Percentiles rank a stretch among this genome's conserved stretches.
phyloP scores from a whole-genome alignment of 2,797 vertebrate species.

The Spondyliosoma cantharus region DNA sequence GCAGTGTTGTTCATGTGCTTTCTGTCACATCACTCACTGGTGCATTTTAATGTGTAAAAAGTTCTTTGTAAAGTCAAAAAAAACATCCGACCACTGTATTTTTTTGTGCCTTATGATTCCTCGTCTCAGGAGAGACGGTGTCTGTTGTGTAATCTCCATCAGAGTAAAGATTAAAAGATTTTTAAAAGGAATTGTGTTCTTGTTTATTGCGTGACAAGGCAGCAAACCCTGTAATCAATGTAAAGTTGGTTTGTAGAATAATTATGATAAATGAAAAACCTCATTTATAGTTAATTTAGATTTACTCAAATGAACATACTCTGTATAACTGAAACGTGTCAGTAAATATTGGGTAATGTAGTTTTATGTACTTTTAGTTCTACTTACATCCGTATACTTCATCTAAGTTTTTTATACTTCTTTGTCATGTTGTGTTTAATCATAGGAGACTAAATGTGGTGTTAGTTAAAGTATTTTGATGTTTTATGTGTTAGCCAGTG shows the following conservation, averaged over 20 bases:
- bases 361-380: not conserved
- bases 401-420: too few species aligned
- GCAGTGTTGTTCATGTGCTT: not conserved
- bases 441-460: not conserved
- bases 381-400: not conserved
- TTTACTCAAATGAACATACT: not conserved
- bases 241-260: not conserved
- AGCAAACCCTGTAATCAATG: not conserved
- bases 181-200: not conserved
- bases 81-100: not conserved
- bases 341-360: not conserved
- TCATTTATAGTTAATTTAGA: not conserved
- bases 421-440: not conserved
- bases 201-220: not conserved
- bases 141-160: conserved; percentile 12
- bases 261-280: not conserved
- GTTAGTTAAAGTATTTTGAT: not conserved
- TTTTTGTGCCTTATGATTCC: conserved; percentile 36
- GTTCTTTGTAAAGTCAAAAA: not conserved
- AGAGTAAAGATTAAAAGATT: conserved; percentile 34
- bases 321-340: not conserved
- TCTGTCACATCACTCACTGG: not conserved
- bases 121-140: not conserved
- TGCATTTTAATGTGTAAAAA: conserved; percentile 15
- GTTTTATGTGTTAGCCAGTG: not conserved